Base-by-base conservation (phyloP, 1,140 invertebrate species). In the Drosophila serrata region DNA sequence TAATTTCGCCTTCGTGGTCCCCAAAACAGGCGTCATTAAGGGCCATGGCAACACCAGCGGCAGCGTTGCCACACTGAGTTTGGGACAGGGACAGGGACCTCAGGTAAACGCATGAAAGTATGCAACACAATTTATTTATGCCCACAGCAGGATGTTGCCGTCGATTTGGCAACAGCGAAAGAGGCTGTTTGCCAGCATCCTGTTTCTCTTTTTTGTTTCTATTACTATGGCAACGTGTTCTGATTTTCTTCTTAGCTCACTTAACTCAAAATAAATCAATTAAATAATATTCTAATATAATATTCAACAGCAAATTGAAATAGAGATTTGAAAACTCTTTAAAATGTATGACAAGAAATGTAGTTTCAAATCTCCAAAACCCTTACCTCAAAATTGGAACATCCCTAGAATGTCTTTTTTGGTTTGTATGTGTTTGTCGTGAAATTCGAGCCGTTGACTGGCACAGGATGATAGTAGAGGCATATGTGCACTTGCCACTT, bases 91-190 rank as follows among this genome's bases (percentile, higher is more conserved):
- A 22, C 33, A 40, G 64, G 27, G 8, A 22, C 33, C 22, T 15
- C 64, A 72, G 64, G 76, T 78, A 37, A 67, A 48, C 46, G 80
- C 77, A 55, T 75, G 68, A 78, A 88, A 84, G 73, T 88, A 88
- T 80, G 77, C 64, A 75, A 57, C 62, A 79, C 55, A 90, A 90
- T 88, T 90, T 87, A 87, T 87, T 76, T 84, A 81, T 69, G 68
- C 64, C 65, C 61, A 67, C 63, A 64, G 64, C 68, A 87, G 85
- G 85, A 85, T 84, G 69, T 72, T 63, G 70, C 65, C 53, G 60
- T 75, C 79, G 79, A 82, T 87, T 86, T 87, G 73, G 81, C 45
- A 77, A 46, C 72, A 49, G 35, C 82, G 82, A 59, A 82, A 87
- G 62, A 46, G 70, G 69, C 69, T 60, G 45, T 43, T 15, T 15